A percentile compares a stretch with the other conserved stretches of the same genome.
These are phyloP conservation scores for Rhadinocentrus ornatus DNA, from an alignment of 2,797 vertebrate genomes.

Conservation along the genomic window DNA sequence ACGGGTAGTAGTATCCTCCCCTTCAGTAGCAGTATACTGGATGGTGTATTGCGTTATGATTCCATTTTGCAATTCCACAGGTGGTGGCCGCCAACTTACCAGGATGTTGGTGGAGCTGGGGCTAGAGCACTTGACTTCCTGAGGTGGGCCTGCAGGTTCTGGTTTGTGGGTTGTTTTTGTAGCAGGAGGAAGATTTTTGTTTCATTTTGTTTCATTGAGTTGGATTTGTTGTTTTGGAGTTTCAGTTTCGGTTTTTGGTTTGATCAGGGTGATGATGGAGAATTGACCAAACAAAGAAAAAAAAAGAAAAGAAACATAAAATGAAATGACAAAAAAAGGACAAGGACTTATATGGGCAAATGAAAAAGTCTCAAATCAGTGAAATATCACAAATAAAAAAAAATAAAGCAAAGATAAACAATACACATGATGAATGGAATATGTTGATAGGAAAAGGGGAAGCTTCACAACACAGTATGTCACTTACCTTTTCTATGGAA, in stretches of 20 bases:
- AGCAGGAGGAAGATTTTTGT: conserved; percentile 46
- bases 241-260: conserved; percentile 81
- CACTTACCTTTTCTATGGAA: conserved; percentile 90
- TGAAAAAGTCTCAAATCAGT: conserved; percentile 81
- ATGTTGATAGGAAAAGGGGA: conserved; percentile 82
- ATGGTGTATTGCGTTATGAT: conserved; percentile 94
- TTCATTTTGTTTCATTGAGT: conserved; percentile 51
- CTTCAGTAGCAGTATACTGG: conserved; percentile 89
- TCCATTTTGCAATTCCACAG: conserved; percentile 94
- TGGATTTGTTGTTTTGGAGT: conserved; percentile 75
- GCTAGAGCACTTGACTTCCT: conserved; percentile 96
- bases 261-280: conserved; percentile 78
- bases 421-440: conserved; percentile 80
- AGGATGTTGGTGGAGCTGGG: conserved; percentile 97
- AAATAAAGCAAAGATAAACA: conserved; percentile 79
- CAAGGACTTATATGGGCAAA: conserved; percentile 69
- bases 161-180: conserved; percentile 69
- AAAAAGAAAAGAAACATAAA: conserved; percentile 79
- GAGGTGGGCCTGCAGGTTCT: conserved; percentile 97
- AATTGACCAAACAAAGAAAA: conserved; percentile 78
- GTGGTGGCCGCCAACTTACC: conserved; percentile 99
- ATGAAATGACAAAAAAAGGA: conserved; percentile 87
- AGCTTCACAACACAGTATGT: conserved; percentile 80
- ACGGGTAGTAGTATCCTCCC: conserved; percentile 87
- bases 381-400: conserved; percentile 71